These are phyloP conservation scores for Sinocyclocheilus rhinocerous DNA, from an alignment of 2,113 vertebrate species.

Conservation along the genomic window DNA sequence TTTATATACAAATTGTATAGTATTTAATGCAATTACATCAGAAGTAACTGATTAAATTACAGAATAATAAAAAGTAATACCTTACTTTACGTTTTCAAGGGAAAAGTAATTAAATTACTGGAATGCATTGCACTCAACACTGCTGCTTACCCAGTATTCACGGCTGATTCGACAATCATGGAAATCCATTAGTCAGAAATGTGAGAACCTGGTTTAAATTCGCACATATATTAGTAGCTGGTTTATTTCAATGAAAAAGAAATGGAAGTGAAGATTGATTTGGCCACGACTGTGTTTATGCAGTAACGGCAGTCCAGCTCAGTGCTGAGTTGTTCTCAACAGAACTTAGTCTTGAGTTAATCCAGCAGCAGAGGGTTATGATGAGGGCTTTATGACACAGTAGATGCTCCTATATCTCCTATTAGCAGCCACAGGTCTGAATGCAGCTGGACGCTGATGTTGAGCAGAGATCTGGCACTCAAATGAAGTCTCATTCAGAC, in stretches of 20 bases:
- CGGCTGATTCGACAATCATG: neutral
- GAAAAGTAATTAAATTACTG: too few species aligned
- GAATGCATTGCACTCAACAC: too few species aligned
- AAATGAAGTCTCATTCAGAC: constrained; percentile 47
- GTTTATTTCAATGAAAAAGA: neutral
- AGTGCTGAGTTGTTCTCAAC: neutral
- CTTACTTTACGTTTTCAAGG: too few species aligned
- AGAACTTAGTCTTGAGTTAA: neutral
- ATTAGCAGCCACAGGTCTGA: constrained; percentile 48
- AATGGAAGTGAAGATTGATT: neutral
- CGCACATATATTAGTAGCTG: neutral
- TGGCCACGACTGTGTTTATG: neutral
- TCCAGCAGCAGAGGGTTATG: neutral
- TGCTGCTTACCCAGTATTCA: neutral
- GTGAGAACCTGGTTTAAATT: neutral
- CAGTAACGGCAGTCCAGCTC: neutral
- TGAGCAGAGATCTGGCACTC: constrained; percentile 50
- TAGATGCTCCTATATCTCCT: constrained; percentile 16
- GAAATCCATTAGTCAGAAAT: neutral
- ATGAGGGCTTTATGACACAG: neutral
- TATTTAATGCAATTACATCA: too few species aligned
- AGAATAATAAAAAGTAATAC: too few species aligned
- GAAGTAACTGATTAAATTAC: too few species aligned
- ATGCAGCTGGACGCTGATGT: constrained; percentile 50
- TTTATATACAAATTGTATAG: too few species aligned